Percentiles rank a stretch among this genome's conserved stretches.
Evolutionary conservation across 2,797 vertebrate species (phyloP).

Genomic region (Falco peregrinus): DNA sequence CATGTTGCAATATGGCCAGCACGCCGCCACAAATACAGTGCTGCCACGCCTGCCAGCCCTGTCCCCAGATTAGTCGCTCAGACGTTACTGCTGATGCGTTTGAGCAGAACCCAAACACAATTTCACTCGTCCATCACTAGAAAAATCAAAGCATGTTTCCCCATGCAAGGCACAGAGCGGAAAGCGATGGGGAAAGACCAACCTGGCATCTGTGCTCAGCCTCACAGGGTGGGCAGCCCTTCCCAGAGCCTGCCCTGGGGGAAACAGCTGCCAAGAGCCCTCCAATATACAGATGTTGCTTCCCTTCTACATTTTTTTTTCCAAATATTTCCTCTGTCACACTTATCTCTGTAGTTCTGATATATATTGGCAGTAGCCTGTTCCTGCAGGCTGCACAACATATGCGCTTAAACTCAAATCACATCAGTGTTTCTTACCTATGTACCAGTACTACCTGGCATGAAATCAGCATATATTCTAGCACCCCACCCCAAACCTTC

Average conservation of each 20-base stretch:
- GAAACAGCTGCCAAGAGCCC: background rate
- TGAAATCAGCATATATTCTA: background rate
- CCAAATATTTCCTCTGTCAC: background rate
- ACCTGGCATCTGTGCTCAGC: background rate
- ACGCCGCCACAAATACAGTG: rapidly evolving
- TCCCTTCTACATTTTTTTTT: background rate
- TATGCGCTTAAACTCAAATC: background rate
- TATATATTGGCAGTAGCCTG: background rate
- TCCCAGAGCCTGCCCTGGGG: background rate
- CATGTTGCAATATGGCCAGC: background rate
- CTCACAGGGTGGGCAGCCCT: background rate
- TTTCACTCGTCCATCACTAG: background rate
- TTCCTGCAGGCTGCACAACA: background rate
- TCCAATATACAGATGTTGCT: background rate
- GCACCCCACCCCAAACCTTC: background rate
- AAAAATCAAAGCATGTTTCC: background rate
- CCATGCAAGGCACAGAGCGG: background rate
- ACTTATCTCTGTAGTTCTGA: background rate
- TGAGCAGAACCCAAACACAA: background rate
- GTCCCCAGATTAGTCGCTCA: background rate
- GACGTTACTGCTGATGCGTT: background rate
- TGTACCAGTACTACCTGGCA: background rate
- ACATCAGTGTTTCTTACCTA: background rate
- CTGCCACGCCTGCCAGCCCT: background rate
- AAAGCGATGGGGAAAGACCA: background rate